Percentiles rank a stretch among this genome's conserved stretches.
These are phyloP conservation scores for Meriones psammophilus DNA, from an alignment of 2,797 vertebrate genomes.

Conservation along the genomic window DNA sequence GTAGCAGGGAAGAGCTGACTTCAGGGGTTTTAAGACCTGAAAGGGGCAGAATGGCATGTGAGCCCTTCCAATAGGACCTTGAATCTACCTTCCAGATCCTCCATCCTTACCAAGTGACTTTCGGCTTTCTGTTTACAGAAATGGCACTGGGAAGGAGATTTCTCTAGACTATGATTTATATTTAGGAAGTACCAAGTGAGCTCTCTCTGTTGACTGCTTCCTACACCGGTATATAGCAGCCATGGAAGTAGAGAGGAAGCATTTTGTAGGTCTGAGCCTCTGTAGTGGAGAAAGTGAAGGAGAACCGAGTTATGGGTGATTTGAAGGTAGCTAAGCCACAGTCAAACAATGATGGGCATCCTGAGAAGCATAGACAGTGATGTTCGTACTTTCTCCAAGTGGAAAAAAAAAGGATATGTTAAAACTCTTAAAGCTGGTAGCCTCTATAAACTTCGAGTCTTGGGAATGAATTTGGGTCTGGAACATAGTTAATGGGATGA, in stretches of 20 bases:
- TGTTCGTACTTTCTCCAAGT: conserved; percentile 2
- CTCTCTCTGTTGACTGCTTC: neutral
- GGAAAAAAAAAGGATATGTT: neutral
- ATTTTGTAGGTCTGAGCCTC: neutral
- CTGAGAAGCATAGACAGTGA: neutral
- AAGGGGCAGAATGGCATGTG: neutral
- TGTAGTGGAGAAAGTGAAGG: neutral
- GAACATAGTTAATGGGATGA: conserved; percentile 19
- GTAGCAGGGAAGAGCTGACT: neutral
- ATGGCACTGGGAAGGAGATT: neutral
- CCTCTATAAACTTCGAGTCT: neutral
- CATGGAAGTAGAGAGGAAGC: neutral
- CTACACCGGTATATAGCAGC: too few relatives aligned
- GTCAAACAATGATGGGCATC: neutral
- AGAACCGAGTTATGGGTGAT: neutral
- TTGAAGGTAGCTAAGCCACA: neutral
- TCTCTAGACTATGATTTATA: neutral
- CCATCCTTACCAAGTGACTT: neutral
- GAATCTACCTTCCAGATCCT: neutral
- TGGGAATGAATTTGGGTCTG: neutral
- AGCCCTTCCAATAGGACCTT: neutral
- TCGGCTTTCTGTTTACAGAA: neutral
- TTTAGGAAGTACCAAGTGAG: neutral
- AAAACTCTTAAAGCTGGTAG: conserved; percentile 1
- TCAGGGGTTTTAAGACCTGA: too few relatives aligned